A percentile compares a stretch with the other conserved stretches of the same genome.
Evolutionary conservation across 2,113 vertebrate species (phyloP).

Genomic region (Sceloporus undulatus): DNA sequence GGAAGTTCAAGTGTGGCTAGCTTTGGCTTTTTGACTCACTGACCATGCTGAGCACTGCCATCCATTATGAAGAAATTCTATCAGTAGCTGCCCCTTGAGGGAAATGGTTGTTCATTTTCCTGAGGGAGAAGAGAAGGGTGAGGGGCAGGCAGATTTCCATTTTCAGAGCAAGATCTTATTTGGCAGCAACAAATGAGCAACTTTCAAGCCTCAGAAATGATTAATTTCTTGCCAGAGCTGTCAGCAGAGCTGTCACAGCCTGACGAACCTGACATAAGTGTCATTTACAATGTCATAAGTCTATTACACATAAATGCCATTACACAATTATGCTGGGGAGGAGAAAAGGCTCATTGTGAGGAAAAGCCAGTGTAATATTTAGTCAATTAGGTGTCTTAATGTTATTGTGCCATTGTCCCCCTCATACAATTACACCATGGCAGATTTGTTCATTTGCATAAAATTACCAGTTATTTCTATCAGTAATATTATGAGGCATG

Average conservation of each 20-base stretch:
- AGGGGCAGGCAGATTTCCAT: conserved; percentile 14
- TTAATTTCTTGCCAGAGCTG: conserved; percentile 81
- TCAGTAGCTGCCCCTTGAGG: neutral
- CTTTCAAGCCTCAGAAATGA: conserved; percentile 78
- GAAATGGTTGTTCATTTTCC: neutral
- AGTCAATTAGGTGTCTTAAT: conserved; percentile 69
- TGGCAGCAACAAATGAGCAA: conserved; percentile 80
- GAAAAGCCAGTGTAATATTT: conserved; percentile 60
- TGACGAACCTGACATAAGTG: conserved; percentile 79
- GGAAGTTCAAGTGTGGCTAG: neutral
- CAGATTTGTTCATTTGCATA: conserved; percentile 72
- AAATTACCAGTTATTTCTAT: conserved; percentile 76
- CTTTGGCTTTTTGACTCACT: conserved; percentile 13
- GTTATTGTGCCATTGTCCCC: conserved; percentile 66
- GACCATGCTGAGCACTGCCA: neutral
- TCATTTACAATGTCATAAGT: conserved; percentile 83
- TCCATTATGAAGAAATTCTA: neutral
- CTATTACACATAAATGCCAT: conserved; percentile 81
- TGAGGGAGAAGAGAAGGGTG: neutral
- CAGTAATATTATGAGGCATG: conserved; percentile 42
- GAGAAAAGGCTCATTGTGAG: conserved; percentile 54
- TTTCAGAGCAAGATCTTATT: conserved; percentile 70
- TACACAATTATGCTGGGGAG: conserved; percentile 76
- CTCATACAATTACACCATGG: conserved; percentile 58
- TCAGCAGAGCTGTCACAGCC: conserved; percentile 77